phyloP scores from a whole-genome alignment of 2,888 invertebrate species.

The Eupeodes luniger region DNA sequence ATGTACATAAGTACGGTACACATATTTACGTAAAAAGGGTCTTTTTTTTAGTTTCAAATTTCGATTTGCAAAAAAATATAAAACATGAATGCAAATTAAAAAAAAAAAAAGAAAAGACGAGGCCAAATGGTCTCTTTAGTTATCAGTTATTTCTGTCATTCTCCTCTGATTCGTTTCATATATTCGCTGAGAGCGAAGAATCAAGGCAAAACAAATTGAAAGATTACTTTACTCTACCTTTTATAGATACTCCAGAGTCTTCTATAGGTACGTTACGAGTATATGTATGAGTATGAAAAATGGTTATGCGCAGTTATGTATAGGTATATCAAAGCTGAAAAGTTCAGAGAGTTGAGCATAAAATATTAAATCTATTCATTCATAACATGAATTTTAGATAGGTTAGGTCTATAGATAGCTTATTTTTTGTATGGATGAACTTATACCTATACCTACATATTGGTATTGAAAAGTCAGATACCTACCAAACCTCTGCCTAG shows the following conservation, averaged over 20 bases:
- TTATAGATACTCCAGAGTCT: too few species aligned
- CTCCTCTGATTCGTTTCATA: conserved; percentile 13
- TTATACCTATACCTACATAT: not conserved
- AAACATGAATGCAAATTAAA: not conserved
- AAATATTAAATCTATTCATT: not conserved
- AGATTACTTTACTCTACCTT: conserved; percentile 18
- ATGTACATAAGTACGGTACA: not conserved
- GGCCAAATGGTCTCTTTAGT: conserved; percentile 1
- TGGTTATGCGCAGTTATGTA: conserved; percentile 37
- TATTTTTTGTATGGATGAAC: not conserved
- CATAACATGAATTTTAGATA: not conserved
- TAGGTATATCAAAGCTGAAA: not conserved
- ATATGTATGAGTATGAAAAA: not conserved
- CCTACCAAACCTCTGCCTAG: too few species aligned
- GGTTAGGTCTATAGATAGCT: not conserved
- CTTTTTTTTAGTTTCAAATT: conserved; percentile 25
- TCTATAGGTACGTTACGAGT: not conserved
- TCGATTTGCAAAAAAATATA: not conserved
- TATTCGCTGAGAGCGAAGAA: not conserved
- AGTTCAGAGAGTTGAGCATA: not conserved
- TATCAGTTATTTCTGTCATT: conserved; percentile 30
- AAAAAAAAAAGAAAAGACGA: not conserved
- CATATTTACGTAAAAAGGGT: not conserved
- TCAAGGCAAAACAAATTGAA: not conserved
- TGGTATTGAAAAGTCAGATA: not conserved